A percentile compares a stretch with the other conserved stretches of the same genome.
Conservation (phyloP, 2,888 invertebrate genomes). For the Drosophila koepferae region DNA sequence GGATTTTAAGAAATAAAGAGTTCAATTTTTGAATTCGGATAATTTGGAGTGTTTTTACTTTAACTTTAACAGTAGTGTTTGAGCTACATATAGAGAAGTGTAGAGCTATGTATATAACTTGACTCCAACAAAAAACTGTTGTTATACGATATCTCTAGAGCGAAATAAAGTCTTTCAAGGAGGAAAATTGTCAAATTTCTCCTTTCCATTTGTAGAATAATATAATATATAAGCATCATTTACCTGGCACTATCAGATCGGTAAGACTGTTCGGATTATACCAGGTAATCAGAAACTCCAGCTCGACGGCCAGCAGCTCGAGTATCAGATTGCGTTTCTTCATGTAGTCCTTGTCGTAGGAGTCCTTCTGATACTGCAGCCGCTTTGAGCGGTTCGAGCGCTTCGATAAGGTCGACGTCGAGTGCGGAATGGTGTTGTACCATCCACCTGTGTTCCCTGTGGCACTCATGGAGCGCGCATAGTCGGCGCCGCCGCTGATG, state of each 20-base stretch:
- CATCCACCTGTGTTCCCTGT: conserved; percentile 88
- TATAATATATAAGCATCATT: neutral
- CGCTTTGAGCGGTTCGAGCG: conserved; percentile 92
- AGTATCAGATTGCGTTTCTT: conserved; percentile 97
- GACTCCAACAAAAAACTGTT: neutral
- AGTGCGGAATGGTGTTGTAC: conserved; percentile 96
- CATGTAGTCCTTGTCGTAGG: conserved; percentile 97
- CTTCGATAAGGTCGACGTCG: conserved; percentile 90
- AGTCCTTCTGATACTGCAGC: conserved; percentile 89
- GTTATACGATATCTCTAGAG: neutral
- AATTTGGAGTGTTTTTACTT: too few relatives aligned
- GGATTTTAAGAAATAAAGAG: too few relatives aligned
- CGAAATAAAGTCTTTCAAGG: too few relatives aligned
- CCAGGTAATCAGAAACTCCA: conserved; percentile 98
- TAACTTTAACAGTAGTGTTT: too few relatives aligned
- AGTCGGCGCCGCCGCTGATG: conserved; percentile 85
- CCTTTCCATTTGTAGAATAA: neutral
- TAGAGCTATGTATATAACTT: neutral
- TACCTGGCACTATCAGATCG: conserved; percentile 89
- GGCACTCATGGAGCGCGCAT: conserved; percentile 86
- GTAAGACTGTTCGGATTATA: conserved; percentile 95
- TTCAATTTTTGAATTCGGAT: too few relatives aligned
- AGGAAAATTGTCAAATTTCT: neutral
- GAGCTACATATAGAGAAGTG: neutral
- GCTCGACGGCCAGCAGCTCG: conserved; percentile 96